Evolutionary conservation across 64 coral and sea anemone genomes (phyloP), one percentile per base, ranked within the genome.

Genomic region (Porites australiensis): DNA sequence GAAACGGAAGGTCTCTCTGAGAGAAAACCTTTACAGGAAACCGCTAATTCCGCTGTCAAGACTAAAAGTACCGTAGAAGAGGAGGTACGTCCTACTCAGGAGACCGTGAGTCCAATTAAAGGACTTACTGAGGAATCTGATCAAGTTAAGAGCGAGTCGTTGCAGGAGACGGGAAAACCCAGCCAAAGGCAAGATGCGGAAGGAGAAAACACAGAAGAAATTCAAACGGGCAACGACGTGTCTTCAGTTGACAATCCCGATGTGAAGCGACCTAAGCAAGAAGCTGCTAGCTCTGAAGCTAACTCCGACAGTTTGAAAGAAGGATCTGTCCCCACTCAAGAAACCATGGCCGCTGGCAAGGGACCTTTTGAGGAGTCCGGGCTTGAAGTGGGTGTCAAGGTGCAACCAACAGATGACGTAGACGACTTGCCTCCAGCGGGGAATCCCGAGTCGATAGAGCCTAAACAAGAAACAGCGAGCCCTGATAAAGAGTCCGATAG

Each of bases 361-460:
- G 77, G 77, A n/a, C 77, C 77, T 52, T 79, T 79, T 79, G 51
- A 79, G 21, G 77, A 79, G 77, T 58, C 77, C 27, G 77, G 53
- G 73, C 14, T 52, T 4, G 73, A 19, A 16, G 72, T 75, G 27
- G 72, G 72, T 8, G 72, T 75, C 72, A 75, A 75, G 72, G 72
- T 8, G 21, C 72, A 46, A 47, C 72, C 72, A 14, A 75, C 72
- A 75, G 51, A 67, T 19, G 64, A 67, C 5, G 0, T 37, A 37
- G 0, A 37, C 27, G 27, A 37, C 27, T 0, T 37, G 27, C 27
- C 27, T 37, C 27, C 27, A 37, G 27, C 27, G 27, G 27, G 27
- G 27, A 37, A 37, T 37, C 27, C 27, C 27, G 27, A 37, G 27
- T 37, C 27, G 27, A 37, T 37, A 37, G 0, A 37, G 27, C 27